Evolutionary conservation across 2,113 vertebrate genomes (phyloP).

Genomic region (Calyptommatus sinebrachiatus): DNA sequence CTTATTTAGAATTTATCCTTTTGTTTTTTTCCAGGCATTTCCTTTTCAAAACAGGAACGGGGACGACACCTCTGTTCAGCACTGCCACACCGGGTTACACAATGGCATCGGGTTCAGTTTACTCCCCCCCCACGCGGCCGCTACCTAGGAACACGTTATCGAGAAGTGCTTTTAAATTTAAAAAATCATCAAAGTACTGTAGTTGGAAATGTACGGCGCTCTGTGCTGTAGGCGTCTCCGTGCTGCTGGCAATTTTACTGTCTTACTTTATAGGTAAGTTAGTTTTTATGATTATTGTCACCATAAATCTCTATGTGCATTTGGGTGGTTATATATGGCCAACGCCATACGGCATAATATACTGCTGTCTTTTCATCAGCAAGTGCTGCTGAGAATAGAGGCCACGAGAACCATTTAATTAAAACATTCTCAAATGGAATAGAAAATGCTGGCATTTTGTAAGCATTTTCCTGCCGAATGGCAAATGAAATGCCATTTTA

Average conservation of each 20-base stretch:
- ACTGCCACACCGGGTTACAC: conserved; percentile 95
- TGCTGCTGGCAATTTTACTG: conserved; percentile 90
- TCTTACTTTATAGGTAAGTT: conserved; percentile 95
- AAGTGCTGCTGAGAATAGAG: conserved; percentile 9
- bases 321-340: neutral
- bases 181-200: conserved; percentile 96
- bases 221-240: conserved; percentile 90
- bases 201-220: conserved; percentile 98
- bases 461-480: conserved; percentile 15
- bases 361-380: neutral
- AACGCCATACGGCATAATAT: neutral
- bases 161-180: conserved; percentile 98
- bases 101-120: conserved; percentile 96
- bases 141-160: conserved; percentile 92
- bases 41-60: conserved; percentile 98
- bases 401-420: neutral
- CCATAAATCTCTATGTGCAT: neutral
- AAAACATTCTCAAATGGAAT: conserved; percentile 13
- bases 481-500: conserved; percentile 24
- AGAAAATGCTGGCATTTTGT: conserved; percentile 32
- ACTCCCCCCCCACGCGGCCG: conserved; percentile 94
- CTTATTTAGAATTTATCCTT: conserved; percentile 32
- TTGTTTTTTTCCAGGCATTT: conserved; percentile 85
- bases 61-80: conserved; percentile 95
- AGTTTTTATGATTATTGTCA: neutral